Conservation (phyloP, 1,140 invertebrate species). For the Tribolium madens region DNA sequence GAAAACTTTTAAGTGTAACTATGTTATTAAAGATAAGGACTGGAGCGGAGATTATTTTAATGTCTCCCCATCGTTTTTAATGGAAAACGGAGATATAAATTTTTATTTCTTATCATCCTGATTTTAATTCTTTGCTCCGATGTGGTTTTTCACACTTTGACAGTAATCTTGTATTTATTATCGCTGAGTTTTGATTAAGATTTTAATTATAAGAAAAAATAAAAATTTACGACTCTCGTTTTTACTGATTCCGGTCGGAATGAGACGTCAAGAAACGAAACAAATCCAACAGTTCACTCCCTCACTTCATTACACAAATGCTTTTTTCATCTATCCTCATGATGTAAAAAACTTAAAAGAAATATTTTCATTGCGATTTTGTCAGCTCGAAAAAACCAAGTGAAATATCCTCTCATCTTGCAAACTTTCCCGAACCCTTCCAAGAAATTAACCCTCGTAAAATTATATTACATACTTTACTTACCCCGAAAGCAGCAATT, state of each 20-base stretch:
- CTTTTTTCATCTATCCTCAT: conserved; percentile 22
- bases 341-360: conserved; percentile 34
- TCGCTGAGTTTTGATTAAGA: conserved; percentile 43
- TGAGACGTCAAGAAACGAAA: conserved; percentile 33
- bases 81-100: conserved; percentile 27
- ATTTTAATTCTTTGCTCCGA: conserved; percentile 23
- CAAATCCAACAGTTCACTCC: conserved; percentile 33
- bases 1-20: conserved; percentile 40
- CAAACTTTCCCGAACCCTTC: conserved; percentile 38
- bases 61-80: conserved; percentile 4
- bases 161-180: conserved; percentile 42
- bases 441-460: conserved; percentile 35
- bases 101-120: conserved; percentile 37
- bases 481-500: conserved; percentile 39
- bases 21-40: conserved; percentile 34
- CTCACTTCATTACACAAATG: conserved; percentile 38
- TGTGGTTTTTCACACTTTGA: conserved; percentile 34
- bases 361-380: conserved; percentile 41
- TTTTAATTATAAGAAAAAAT: conserved; percentile 49
- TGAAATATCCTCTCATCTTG: conserved; percentile 27
- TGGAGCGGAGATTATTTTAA: conserved; percentile 31
- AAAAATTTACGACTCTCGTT: conserved; percentile 46
- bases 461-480: conserved; percentile 43
- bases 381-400: conserved; percentile 28
- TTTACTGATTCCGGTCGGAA: conserved; percentile 39